A percentile compares a stretch with the other conserved stretches of the same genome.
phyloP scores from a whole-genome alignment of 2,797 vertebrate species.

The Mormyrops attenuatus region DNA sequence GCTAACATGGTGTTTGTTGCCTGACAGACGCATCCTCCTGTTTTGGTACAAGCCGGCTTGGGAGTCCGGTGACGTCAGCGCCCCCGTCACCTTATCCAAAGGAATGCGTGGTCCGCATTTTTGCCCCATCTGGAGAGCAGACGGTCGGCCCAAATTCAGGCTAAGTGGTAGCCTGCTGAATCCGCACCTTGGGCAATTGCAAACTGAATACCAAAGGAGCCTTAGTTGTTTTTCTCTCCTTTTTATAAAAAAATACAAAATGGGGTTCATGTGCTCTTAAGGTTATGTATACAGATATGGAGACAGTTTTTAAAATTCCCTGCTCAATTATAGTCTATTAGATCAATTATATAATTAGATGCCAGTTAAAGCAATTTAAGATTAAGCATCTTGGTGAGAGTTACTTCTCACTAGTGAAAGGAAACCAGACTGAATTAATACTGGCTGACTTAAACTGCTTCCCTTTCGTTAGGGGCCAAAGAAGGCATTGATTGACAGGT shows the following conservation, averaged over 20 bases:
- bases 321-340: not conserved
- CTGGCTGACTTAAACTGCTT: not conserved
- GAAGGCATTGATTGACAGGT: not conserved
- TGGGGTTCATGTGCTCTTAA: not conserved
- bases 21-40: not conserved
- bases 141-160: not conserved
- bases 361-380: not conserved
- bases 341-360: conserved; percentile 7
- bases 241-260: not conserved
- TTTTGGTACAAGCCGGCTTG: not conserved
- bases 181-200: not conserved
- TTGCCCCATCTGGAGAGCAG: not conserved
- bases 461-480: not conserved
- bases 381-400: not conserved
- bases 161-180: not conserved
- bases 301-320: not conserved
- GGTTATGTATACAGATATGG: not conserved
- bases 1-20: not conserved
- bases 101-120: not conserved
- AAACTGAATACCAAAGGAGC: not conserved
- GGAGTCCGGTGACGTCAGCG: not conserved
- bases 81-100: not conserved
- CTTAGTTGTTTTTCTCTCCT: not conserved
- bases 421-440: not conserved
- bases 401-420: not conserved